A percentile compares a stretch with the other conserved stretches of the same genome.
These are phyloP conservation scores for Telenomus remus DNA, from an alignment of 1,140 invertebrate genomes.

Conservation along the genomic window DNA sequence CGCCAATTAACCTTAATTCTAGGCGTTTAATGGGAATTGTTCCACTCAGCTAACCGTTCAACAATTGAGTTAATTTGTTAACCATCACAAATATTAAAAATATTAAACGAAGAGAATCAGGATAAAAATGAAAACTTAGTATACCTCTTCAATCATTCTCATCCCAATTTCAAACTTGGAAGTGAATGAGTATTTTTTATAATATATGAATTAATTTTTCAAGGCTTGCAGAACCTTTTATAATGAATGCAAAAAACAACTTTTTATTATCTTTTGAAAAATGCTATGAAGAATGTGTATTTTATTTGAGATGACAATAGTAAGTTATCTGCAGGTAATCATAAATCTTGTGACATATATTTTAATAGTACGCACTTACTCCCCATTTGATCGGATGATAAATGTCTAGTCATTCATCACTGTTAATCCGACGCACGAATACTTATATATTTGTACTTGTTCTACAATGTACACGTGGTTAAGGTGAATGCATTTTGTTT, in stretches of 20 bases:
- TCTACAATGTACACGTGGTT: slow-evolving; percentile 50
- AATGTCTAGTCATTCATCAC: slow-evolving; percentile 19
- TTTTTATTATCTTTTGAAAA: too few species aligned
- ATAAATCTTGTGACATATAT: slow-evolving; percentile 5
- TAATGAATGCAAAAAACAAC: too few species aligned
- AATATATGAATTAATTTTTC: too few species aligned
- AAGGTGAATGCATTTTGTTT: slow-evolving; percentile 69
- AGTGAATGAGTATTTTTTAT: too few species aligned
- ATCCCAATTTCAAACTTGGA: too few species aligned
- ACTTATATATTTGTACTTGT: slow-evolving; percentile 49
- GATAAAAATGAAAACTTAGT: too few species aligned
- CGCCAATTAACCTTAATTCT: slow-evolving; percentile 37
- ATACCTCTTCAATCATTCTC: too few species aligned
- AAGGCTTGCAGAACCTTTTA: too few species aligned
- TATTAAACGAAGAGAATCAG: not conserved
- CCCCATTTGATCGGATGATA: slow-evolving; percentile 20
- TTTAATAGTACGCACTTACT: slow-evolving; percentile 4
- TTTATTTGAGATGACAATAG: not conserved
- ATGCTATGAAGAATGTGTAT: too few species aligned
- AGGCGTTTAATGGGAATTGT: slow-evolving; percentile 12
- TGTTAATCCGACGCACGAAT: slow-evolving; percentile 32
- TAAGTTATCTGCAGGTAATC: not conserved
- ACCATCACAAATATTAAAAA: slow-evolving; percentile 11
- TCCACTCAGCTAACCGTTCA: not conserved
- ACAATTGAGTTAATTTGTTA: slow-evolving; percentile 3